phyloP scores from a whole-genome alignment of 2,888 invertebrate genomes.

The Neocrepidodera transversa region DNA sequence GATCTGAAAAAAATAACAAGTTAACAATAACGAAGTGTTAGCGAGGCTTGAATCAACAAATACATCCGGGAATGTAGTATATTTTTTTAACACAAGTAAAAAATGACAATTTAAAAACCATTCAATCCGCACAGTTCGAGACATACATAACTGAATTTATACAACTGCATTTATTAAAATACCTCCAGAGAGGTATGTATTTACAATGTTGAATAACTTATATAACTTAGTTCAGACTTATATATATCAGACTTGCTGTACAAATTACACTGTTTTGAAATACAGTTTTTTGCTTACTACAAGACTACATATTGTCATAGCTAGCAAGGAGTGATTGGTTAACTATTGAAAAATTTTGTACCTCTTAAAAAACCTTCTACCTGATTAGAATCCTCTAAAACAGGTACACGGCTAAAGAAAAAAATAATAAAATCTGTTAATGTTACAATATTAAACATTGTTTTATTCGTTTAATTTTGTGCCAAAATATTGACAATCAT shows the following conservation, averaged over 20 bases:
- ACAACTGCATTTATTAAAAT: conserved; percentile 49
- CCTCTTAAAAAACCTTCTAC: conserved; percentile 30
- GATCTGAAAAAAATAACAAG: conserved; percentile 47
- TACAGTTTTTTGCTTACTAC: conserved; percentile 40
- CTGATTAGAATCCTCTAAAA: conserved; percentile 35
- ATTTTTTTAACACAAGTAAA: conserved; percentile 46
- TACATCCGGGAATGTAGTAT: conserved; percentile 58
- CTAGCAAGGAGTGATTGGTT: conserved; percentile 41
- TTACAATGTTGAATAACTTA: conserved; percentile 56
- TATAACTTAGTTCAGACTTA: conserved; percentile 58
- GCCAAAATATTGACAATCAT: conserved; percentile 53
- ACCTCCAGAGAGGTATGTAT: conserved; percentile 52
- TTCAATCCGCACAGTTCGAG: conserved; percentile 46
- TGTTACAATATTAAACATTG: conserved; percentile 51
- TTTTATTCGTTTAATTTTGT: conserved; percentile 42
- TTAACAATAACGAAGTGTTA: conserved; percentile 54
- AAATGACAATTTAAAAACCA: conserved; percentile 49
- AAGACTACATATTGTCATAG: conserved; percentile 44
- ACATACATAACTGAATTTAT: conserved; percentile 42
- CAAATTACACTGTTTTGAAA: conserved; percentile 42
- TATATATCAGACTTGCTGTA: conserved; percentile 59
- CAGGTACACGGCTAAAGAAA: conserved; percentile 37
- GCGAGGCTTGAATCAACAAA: conserved; percentile 53
- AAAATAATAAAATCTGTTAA: conserved; percentile 48
- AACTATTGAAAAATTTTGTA: conserved; percentile 32